phyloP scores from a whole-genome alignment of 2,113 vertebrate species.

The Cyphomyrus plagiostoma region DNA sequence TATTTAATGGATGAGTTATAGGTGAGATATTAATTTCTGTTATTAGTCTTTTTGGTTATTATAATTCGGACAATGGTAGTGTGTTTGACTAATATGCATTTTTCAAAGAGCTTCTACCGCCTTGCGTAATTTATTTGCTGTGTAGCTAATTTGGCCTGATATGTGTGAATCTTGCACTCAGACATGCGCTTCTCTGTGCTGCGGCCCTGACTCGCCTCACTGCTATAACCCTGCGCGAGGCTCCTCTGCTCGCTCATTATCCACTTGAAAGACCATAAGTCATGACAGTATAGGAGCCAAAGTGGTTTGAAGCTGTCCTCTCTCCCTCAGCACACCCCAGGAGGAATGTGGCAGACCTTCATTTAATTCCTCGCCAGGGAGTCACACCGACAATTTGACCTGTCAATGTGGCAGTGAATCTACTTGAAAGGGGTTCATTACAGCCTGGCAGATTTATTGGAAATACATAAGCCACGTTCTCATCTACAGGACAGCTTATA shows the following conservation, averaged over 20 bases:
- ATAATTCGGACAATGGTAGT: not conserved
- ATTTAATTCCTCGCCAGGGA: constrained; percentile 64
- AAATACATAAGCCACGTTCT: constrained; percentile 56
- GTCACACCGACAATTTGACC: constrained; percentile 66
- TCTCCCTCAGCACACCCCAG: constrained; percentile 1
- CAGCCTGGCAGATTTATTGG: constrained; percentile 63
- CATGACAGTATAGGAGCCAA: constrained; percentile 40
- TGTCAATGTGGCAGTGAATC: constrained; percentile 67
- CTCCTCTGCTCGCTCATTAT: not conserved
- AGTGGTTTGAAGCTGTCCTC: constrained; percentile 10
- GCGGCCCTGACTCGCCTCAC: not conserved
- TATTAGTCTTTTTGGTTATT: not conserved
- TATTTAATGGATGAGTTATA: not conserved
- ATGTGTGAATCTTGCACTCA: not conserved
- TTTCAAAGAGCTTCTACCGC: not conserved
- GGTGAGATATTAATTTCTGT: not conserved
- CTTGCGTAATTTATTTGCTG: not conserved
- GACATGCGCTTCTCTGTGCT: not conserved
- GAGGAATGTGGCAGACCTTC: constrained; percentile 29
- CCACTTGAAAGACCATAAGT: constrained; percentile 27
- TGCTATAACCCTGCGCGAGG: not conserved
- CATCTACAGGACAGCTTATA: constrained; percentile 49
- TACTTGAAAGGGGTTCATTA: constrained; percentile 60
- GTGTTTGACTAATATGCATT: not conserved
- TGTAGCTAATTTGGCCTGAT: not conserved